These are phyloP conservation scores for Thunnus thynnus DNA, from an alignment of 2,113 vertebrate genomes.

Conservation along the genomic window DNA sequence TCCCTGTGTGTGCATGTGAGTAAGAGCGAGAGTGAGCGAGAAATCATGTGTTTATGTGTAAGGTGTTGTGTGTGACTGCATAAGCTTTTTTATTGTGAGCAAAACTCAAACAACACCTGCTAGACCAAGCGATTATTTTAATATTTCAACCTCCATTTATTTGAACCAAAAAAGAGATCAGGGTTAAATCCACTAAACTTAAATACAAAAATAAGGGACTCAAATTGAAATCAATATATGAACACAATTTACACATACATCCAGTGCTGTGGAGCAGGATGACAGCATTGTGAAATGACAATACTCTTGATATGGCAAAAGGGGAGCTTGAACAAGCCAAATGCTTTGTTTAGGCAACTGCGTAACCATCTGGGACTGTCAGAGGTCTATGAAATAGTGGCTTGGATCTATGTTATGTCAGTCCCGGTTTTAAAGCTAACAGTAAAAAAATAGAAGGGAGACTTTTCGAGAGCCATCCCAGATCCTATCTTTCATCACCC, in stretches of 20 bases:
- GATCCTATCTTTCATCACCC: constrained; percentile 50
- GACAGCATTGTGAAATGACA: constrained; percentile 77
- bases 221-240: constrained; percentile 78
- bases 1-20: background rate
- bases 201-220: constrained; percentile 89
- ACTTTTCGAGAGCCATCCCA: constrained; percentile 71
- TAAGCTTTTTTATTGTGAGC: constrained; percentile 8
- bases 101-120: constrained; percentile 71
- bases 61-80: constrained; percentile 12
- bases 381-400: constrained; percentile 59
- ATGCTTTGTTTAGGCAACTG: constrained; percentile 75
- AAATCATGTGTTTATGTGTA: constrained; percentile 28
- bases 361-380: constrained; percentile 58
- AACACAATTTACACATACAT: constrained; percentile 80
- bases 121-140: constrained; percentile 69
- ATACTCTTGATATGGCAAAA: constrained; percentile 77
- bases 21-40: background rate
- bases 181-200: constrained; percentile 81
- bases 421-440: constrained; percentile 81
- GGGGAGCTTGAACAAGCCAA: constrained; percentile 71
- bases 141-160: constrained; percentile 87
- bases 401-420: constrained; percentile 67
- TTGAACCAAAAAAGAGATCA: constrained; percentile 79
- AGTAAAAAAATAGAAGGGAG: constrained; percentile 83
- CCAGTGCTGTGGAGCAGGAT: constrained; percentile 78